phyloP scores from a whole-genome alignment of 2,113 vertebrate species.

The Elephas maximus region DNA sequence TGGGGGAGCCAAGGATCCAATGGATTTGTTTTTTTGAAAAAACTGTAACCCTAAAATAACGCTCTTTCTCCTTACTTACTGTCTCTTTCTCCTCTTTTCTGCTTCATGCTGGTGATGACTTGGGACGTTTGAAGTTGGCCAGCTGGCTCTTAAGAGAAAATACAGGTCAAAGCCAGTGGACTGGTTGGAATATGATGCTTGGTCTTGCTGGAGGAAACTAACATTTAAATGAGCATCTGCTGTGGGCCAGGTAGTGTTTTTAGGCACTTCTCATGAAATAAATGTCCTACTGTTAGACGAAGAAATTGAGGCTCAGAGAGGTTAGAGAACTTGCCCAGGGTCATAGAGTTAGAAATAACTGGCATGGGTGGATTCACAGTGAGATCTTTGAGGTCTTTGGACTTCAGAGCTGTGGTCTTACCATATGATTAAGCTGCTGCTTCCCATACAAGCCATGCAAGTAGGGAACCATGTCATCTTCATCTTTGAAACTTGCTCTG shows the following conservation, averaged over 20 bases:
- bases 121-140: slow-evolving; percentile 76
- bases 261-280: slow-evolving; percentile 29
- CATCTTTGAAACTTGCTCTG: background rate
- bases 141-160: slow-evolving; percentile 71
- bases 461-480: rapidly evolving
- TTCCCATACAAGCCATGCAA: background rate
- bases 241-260: slow-evolving; percentile 80
- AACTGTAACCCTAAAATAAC: slow-evolving; percentile 59
- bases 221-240: slow-evolving; percentile 76
- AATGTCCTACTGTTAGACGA: background rate
- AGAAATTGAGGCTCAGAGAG: background rate
- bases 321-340: background rate
- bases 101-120: slow-evolving; percentile 78
- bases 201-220: slow-evolving; percentile 80
- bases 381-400: background rate
- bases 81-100: slow-evolving; percentile 79
- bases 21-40: slow-evolving; percentile 44
- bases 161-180: slow-evolving; percentile 66
- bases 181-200: slow-evolving; percentile 73
- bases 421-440: background rate
- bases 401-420: background rate
- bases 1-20: background rate
- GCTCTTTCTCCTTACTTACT: slow-evolving; percentile 67
- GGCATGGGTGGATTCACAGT: background rate
- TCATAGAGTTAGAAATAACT: background rate